These are phyloP conservation scores for Flabesymbios commensalis DNA, from an alignment of 2,888 invertebrate genomes.

Conservation along the genomic window DNA sequence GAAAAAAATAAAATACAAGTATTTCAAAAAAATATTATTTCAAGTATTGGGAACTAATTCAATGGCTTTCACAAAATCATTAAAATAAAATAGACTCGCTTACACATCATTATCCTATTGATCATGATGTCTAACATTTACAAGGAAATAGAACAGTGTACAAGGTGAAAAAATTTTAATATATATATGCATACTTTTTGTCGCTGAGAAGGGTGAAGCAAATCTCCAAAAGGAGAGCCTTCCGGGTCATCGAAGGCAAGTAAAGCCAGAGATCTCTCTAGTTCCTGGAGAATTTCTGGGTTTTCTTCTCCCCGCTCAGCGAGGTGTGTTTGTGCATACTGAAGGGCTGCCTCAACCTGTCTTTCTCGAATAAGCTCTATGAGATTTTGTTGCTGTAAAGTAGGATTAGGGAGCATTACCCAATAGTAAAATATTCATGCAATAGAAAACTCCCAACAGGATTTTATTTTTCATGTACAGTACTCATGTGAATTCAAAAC, in stretches of 20 bases:
- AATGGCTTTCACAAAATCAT: not conserved
- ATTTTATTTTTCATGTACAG: too few relatives aligned
- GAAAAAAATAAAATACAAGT: not conserved
- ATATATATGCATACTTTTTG: conserved; percentile 70
- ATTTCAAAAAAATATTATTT: not conserved
- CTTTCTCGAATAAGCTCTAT: conserved; percentile 85
- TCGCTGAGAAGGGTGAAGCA: conserved; percentile 88
- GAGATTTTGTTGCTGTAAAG: conserved; percentile 80
- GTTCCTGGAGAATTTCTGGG: conserved; percentile 72
- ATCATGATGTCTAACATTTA: not conserved
- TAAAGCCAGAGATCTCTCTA: conserved; percentile 91
- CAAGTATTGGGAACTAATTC: not conserved
- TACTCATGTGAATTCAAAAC: too few relatives aligned
- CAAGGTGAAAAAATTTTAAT: too few relatives aligned
- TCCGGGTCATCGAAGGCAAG: conserved; percentile 96
- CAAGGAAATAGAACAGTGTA: too few relatives aligned
- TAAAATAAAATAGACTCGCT: not conserved
- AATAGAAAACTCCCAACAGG: too few relatives aligned
- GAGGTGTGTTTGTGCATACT: conserved; percentile 86
- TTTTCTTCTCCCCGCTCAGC: conserved; percentile 82
- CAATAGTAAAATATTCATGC: too few relatives aligned
- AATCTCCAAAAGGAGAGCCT: conserved; percentile 91
- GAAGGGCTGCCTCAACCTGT: conserved; percentile 83
- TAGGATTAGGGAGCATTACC: not conserved
- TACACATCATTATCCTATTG: not conserved